Evolutionary conservation across 1,140 invertebrate genomes (phyloP), one percentile per base, ranked within the genome.

Genomic region (Pachypeltis micranthus): DNA sequence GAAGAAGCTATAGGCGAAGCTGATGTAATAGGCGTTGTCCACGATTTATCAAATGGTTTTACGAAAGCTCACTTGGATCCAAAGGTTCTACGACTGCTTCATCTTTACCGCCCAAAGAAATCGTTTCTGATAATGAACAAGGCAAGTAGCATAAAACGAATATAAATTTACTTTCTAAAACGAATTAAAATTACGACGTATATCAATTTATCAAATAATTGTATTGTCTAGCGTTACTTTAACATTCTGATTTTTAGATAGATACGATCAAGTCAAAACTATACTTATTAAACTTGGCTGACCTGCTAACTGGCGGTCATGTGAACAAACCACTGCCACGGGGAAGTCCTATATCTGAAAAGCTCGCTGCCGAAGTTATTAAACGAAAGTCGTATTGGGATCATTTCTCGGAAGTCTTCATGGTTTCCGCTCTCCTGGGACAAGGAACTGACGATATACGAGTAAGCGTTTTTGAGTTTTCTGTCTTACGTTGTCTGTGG

Each of bases 41-140:
- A 94, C 71, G 93, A 96, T 79, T 82, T 84, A 10, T 83, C 84
- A 0, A 86, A 88, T 74, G 71, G 72, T n/a, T 84, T 79, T 72
- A 83, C 80, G 0, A 81, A 84, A 62, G 76, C 85, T 47, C 76
- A 70, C 44, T 74, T 96, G 7, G 83, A 89, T 74, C 68, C 75
- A 2, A 83, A 85, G 74, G 76, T 94, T 0, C 67, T 92, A 0
- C 74, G 83, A 29, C 75, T 91, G 23, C 72, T 96, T 2, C 76
- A 83, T 71, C 69, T 79, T 47, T 76, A 84, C 70, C 72, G 79
- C 61, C 71, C 81, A 31, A 83, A 85, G 69, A 81, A 86, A 16
- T 83, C 85, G 67, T 83, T 96, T 71, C 76, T 96, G 2, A 80
- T 96, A 51, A 72, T 96, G 1, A 97, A 96, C 70, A 97, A 97